These are phyloP conservation scores for Rhegmatorhina hoffmannsi DNA, from an alignment of 2,113 vertebrate species.

Conservation along the genomic window DNA sequence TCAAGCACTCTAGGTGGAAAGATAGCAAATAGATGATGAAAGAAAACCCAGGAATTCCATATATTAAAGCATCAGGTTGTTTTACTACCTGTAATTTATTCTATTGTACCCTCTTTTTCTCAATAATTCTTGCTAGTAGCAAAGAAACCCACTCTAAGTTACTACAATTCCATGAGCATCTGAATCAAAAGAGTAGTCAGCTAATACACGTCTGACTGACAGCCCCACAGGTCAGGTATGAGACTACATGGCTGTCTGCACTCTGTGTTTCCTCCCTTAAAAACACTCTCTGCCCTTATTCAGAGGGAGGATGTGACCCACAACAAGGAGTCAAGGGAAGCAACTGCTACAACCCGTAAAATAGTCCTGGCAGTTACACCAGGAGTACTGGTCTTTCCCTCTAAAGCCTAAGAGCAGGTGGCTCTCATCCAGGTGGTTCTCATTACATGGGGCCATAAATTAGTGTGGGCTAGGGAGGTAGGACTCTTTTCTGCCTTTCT, in stretches of 20 bases:
- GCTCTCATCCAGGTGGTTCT: neutral
- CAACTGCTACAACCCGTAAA: neutral
- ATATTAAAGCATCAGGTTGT: neutral
- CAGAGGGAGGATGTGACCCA: fast-evolving
- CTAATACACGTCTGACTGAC: neutral
- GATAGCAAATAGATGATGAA: neutral
- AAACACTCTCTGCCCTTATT: neutral
- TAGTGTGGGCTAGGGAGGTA: fast-evolving
- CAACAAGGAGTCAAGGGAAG: neutral
- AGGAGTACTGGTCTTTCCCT: fast-evolving
- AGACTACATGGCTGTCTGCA: neutral
- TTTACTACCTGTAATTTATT: neutral
- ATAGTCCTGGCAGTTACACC: fast-evolving
- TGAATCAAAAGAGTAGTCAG: neutral
- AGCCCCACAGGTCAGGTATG: fast-evolving
- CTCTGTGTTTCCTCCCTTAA: neutral
- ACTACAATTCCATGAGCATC: neutral
- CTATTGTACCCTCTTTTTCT: neutral
- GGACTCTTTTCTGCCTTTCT: fast-evolving
- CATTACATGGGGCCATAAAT: neutral
- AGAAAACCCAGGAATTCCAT: neutral
- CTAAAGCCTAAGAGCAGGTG: neutral
- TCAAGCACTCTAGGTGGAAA: neutral
- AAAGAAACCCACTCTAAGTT: neutral
- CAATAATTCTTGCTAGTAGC: neutral